phyloP scores from a whole-genome alignment of 2,113 vertebrate species.

The Argyrosomus japonicus region DNA sequence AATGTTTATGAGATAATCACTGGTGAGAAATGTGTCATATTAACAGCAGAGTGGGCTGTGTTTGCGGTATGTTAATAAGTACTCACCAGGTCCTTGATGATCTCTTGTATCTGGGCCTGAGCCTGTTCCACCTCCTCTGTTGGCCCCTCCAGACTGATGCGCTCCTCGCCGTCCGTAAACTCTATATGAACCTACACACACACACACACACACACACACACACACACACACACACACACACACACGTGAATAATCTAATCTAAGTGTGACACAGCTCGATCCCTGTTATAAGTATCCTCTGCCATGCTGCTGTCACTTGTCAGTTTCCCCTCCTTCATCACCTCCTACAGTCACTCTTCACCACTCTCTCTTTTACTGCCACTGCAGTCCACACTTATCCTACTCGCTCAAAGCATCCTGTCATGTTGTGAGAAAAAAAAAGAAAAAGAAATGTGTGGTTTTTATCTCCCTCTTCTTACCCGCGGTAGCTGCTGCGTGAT shows the following conservation, averaged over 20 bases:
- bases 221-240: neutral
- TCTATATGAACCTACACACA: slow-evolving; percentile 84
- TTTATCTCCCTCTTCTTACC: slow-evolving; percentile 60
- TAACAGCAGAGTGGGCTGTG: no score
- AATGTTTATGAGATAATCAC: no score
- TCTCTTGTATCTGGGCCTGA: slow-evolving; percentile 85
- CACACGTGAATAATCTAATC: neutral
- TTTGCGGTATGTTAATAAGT: no score
- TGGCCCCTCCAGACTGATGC: slow-evolving; percentile 86
- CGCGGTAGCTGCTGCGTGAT: slow-evolving; percentile 87
- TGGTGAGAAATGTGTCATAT: no score
- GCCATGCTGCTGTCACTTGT: neutral
- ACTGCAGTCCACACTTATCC: neutral
- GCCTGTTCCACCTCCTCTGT: slow-evolving; percentile 85
- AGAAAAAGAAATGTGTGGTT: slow-evolving; percentile 7
- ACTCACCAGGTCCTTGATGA: slow-evolving; percentile 86
- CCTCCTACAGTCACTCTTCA: neutral
- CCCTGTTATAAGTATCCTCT: neutral
- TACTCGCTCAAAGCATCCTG: neutral
- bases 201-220: neutral
- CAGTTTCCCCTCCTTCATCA: neutral
- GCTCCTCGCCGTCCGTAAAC: slow-evolving; percentile 87
- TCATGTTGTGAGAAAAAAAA: neutral
- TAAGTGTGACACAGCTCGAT: neutral
- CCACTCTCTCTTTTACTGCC: neutral